phyloP scores from a whole-genome alignment of 1,140 invertebrate species.

The Argopecten irradians region DNA sequence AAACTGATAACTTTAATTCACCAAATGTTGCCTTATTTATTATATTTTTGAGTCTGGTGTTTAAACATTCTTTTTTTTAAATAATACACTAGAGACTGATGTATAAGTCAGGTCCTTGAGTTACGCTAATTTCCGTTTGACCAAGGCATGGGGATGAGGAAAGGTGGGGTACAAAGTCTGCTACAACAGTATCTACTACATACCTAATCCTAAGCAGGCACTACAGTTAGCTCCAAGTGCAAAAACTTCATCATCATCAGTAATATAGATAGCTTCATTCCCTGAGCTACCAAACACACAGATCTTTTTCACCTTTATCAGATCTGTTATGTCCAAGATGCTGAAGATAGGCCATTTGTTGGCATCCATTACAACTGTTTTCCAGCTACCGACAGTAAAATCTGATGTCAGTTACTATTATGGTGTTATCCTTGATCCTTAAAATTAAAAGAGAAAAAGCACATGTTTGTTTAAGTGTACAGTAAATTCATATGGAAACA shows the following conservation, averaged over 20 bases:
- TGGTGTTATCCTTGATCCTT: neutral
- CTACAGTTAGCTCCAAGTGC: conserved; percentile 81
- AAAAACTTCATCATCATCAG: conserved; percentile 82
- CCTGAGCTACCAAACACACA: conserved; percentile 83
- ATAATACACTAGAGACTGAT: too few relatives aligned
- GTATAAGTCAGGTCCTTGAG: neutral
- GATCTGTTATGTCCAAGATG: conserved; percentile 80
- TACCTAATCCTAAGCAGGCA: conserved; percentile 82
- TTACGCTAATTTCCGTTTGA: too few relatives aligned
- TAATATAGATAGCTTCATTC: conserved; percentile 83
- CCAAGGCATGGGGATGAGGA: too few relatives aligned
- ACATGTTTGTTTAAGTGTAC: too few relatives aligned
- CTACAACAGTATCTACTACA: conserved; percentile 52
- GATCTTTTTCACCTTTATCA: conserved; percentile 79
- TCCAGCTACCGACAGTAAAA: neutral
- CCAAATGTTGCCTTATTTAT: too few relatives aligned
- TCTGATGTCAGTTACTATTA: neutral
- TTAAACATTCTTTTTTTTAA: too few relatives aligned
- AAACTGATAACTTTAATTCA: too few relatives aligned
- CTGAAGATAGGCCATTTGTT: conserved; percentile 83
- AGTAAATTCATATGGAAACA: too few relatives aligned
- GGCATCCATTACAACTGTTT: conserved; percentile 69
- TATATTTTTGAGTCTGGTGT: too few relatives aligned
- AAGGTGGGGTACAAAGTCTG: too few relatives aligned
- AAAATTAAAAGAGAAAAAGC: neutral